These are phyloP conservation scores for Steatocranus sp. DNA, from an alignment of 2,797 vertebrate genomes.

Conservation along the genomic window DNA sequence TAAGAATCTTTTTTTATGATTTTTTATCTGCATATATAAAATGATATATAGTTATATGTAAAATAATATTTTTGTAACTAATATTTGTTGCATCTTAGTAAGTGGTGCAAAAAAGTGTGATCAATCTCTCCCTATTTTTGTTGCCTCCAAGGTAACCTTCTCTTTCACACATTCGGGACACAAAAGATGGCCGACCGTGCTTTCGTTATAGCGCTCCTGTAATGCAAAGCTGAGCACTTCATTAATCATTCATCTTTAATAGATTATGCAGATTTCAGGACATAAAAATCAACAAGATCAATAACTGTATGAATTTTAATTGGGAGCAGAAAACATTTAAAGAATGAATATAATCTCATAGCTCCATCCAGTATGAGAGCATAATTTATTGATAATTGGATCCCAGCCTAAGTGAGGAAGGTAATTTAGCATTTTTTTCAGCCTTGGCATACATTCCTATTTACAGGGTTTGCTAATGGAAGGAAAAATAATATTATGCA, in stretches of 20 bases:
- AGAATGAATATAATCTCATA: conserved; percentile 75
- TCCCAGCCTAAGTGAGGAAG: conserved; percentile 85
- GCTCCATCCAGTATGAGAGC: conserved; percentile 85
- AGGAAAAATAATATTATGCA: conserved; percentile 71
- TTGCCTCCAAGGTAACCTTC: conserved; percentile 33
- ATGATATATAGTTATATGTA: not conserved
- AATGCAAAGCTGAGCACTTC: conserved; percentile 80
- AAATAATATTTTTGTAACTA: not conserved
- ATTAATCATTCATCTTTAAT: conserved; percentile 99
- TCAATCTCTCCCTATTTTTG: conserved; percentile 33
- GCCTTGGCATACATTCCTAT: conserved; percentile 83
- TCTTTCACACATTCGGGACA: conserved; percentile 62
- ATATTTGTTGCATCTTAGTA: not conserved
- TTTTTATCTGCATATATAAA: not conserved
- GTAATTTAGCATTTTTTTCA: conserved; percentile 78
- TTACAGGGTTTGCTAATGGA: conserved; percentile 86
- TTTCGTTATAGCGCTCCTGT: conserved; percentile 54
- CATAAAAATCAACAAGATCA: conserved; percentile 98
- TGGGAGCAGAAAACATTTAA: conserved; percentile 93
- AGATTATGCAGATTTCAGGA: conserved; percentile 97
- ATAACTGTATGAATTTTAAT: conserved; percentile 95
- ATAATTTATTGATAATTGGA: conserved; percentile 95
- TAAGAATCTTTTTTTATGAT: not conserved
- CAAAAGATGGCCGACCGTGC: conserved; percentile 65
- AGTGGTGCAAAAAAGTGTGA: not conserved